Evolutionary conservation across 2,888 invertebrate genomes (phyloP).

Genomic region (Eupithecia pulchellata): DNA sequence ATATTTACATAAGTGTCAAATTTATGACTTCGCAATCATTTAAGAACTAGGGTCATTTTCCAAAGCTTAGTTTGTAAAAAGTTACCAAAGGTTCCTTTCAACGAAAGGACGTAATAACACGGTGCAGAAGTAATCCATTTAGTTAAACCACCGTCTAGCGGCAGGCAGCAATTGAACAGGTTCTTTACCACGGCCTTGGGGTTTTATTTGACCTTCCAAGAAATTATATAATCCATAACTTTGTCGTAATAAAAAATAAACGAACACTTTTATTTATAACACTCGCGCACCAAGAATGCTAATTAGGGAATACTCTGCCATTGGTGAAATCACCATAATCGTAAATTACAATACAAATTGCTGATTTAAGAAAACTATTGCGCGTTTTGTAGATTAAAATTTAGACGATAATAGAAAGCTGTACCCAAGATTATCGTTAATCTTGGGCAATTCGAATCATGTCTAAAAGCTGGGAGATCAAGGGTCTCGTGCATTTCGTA

Average conservation of each 20-base stretch:
- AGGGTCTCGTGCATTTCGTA: neutral
- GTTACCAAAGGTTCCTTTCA: neutral
- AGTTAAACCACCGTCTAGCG: slow-evolving; percentile 13
- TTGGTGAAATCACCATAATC: slow-evolving; percentile 50
- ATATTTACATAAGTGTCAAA: no score
- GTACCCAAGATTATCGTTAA: neutral
- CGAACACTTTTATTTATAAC: slow-evolving; percentile 52
- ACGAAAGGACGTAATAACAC: slow-evolving; percentile 49
- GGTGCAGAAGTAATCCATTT: slow-evolving; percentile 37
- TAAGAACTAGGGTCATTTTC: neutral
- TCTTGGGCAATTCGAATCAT: neutral
- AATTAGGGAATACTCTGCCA: slow-evolving; percentile 44
- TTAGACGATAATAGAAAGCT: slow-evolving; percentile 6
- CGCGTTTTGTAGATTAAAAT: neutral
- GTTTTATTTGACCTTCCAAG: slow-evolving; percentile 64
- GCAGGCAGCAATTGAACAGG: slow-evolving; percentile 54
- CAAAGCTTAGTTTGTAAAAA: neutral
- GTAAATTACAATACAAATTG: slow-evolving; percentile 33
- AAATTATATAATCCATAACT: slow-evolving; percentile 69
- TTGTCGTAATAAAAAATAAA: slow-evolving; percentile 54
- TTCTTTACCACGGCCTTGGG: slow-evolving; percentile 67
- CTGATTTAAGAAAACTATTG: slow-evolving; percentile 16
- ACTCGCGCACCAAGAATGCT: slow-evolving; percentile 46
- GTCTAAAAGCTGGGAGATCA: neutral
- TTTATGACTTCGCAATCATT: neutral